Evolutionary conservation across 2,113 vertebrate species (phyloP), one percentile per base, ranked within the genome.

Genomic region (Hylia prasina): DNA sequence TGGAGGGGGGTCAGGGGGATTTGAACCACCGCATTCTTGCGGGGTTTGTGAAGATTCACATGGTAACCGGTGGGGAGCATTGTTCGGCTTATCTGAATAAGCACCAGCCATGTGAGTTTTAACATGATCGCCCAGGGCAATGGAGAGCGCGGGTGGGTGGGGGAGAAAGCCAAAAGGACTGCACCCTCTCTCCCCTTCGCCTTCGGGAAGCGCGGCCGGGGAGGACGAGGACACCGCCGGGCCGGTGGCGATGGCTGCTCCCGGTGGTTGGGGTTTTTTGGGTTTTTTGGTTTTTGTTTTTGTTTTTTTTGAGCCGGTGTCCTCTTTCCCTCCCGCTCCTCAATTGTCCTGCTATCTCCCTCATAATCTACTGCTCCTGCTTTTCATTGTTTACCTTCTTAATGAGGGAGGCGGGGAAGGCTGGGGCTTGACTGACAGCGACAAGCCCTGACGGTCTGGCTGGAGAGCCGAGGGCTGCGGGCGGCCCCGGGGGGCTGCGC

Each of bases 361-460:
- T 98, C 99, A 98, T 98, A 98, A 98, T 98, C 98, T 97, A 90
- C 97, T 97, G 97, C 97, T 95, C 85, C 87, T 97, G 98, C 98
- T 98, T 98, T 98, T 99, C 98, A 99, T 99, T 99, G 99, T 99
- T 99, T 99, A 99, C 99, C 98, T 99, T 99, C 99, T 98, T 99
- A 99, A 99, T 99, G 99, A 99, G 99, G 98, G 99, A 98, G 99
- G 99, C 98, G 99, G 99, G 98, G 98, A 98, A 95, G 97, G 97
- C 96, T 80, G 94, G 79, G 90, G 68, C 94, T 99, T 99, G 99
- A 99, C 97, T 99, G 99, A 99, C 99, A 99, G 98, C 97, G 97
- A 97, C 98, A 98, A 97, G 98, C 98, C 97, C 97, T 95, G 84
- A 50, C 96, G 97, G 97, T 96, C 97, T 95, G 97, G 95, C 97